These are phyloP conservation scores for Hydroisotoma schaefferi DNA, from an alignment of 2,888 invertebrate species.

Conservation along the genomic window DNA sequence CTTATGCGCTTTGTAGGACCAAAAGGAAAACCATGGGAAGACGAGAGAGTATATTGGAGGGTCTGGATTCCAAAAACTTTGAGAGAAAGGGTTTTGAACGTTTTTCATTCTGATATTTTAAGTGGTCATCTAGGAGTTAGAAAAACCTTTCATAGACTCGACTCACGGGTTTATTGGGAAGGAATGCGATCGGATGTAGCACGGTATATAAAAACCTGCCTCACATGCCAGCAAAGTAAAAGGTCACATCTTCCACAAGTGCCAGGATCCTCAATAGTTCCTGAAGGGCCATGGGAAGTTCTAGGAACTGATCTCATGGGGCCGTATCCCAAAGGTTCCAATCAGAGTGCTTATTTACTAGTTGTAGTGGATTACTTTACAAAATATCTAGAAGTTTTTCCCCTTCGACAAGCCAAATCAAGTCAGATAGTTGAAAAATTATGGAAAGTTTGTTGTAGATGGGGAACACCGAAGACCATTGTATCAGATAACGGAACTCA, in stretches of 20 bases:
- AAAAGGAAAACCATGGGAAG: conserved; percentile 27
- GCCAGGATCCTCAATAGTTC: not conserved
- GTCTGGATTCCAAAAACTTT: conserved; percentile 24
- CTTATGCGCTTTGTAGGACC: conserved; percentile 23
- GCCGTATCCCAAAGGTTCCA: conserved; percentile 21
- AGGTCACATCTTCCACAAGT: conserved; percentile 6
- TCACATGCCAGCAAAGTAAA: conserved; percentile 24
- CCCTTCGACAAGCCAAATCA: conserved; percentile 8
- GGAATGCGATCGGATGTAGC: conserved; percentile 25
- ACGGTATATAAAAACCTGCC: conserved; percentile 23
- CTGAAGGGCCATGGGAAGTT: conserved; percentile 15
- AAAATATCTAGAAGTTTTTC: conserved; percentile 27
- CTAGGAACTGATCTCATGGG: conserved; percentile 34
- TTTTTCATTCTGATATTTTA: conserved; percentile 19
- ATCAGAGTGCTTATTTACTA: conserved; percentile 18
- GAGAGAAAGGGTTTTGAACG: not conserved
- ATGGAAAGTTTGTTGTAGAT: conserved; percentile 17
- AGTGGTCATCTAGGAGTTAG: conserved; percentile 32
- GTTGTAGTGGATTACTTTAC: conserved; percentile 21
- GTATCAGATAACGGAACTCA: conserved; percentile 24
- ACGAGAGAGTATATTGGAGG: conserved; percentile 18
- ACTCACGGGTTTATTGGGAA: conserved; percentile 28
- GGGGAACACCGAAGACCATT: conserved; percentile 16
- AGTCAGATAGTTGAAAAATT: conserved; percentile 17
- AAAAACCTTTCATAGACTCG: conserved; percentile 29